A percentile compares a stretch with the other conserved stretches of the same genome.
Evolutionary conservation across 2,113 vertebrate genomes (phyloP).

Genomic region (Alectura lathami): DNA sequence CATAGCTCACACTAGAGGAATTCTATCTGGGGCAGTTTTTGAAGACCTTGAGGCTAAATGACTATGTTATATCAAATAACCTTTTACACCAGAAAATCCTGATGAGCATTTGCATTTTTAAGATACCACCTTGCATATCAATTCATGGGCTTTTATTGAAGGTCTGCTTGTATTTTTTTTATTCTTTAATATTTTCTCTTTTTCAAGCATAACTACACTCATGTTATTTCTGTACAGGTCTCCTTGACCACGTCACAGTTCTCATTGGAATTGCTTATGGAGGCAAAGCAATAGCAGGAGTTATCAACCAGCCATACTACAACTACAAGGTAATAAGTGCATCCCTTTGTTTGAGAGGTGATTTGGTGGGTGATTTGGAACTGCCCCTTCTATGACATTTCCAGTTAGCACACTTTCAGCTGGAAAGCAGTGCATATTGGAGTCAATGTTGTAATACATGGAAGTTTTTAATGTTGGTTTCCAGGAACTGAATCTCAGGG

Average conservation of each 20-base stretch:
- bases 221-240: conserved; percentile 77
- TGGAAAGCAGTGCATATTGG: background rate
- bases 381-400: background rate
- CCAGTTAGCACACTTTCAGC: background rate
- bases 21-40: background rate
- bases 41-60: background rate
- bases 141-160: background rate
- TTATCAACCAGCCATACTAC: conserved; percentile 98
- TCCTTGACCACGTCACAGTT: conserved; percentile 95
- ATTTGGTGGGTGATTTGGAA: background rate
- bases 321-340: conserved; percentile 91
- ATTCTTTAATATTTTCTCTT: background rate
- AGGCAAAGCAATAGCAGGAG: conserved; percentile 93
- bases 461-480: background rate
- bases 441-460: background rate
- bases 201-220: background rate
- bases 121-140: background rate
- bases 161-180: background rate
- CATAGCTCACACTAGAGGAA: background rate
- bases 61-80: background rate
- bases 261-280: conserved; percentile 94
- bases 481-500: background rate
- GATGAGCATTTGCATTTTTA: background rate
- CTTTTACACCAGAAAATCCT: background rate
- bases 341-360: conserved; percentile 9